phyloP scores from a whole-genome alignment of 2,888 invertebrate species.

The Latrodectus hesperus region DNA sequence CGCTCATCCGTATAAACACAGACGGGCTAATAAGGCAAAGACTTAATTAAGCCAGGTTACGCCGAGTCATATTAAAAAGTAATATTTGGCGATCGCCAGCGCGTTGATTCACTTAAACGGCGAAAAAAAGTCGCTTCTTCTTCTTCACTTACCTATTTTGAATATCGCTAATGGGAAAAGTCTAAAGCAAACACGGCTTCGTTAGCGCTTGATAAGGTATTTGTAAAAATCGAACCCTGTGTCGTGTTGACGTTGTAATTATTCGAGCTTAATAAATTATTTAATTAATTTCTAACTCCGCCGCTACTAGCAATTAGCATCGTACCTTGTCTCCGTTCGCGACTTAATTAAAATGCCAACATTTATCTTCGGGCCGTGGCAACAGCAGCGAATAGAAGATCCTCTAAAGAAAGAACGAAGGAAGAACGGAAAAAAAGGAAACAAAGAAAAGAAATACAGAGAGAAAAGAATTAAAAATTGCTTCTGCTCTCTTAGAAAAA shows the following conservation, averaged over 20 bases:
- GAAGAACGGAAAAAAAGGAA: not conserved
- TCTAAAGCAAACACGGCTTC: constrained; percentile 62
- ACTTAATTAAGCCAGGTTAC: constrained; percentile 67
- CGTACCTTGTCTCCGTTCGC: constrained; percentile 47
- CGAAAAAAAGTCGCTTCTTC: constrained; percentile 18
- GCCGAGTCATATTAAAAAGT: constrained; percentile 68
- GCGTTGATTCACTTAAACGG: constrained; percentile 66
- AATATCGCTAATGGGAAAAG: constrained; percentile 67
- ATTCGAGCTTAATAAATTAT: constrained; percentile 69
- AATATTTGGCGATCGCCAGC: constrained; percentile 67
- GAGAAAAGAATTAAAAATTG: constrained; percentile 21
- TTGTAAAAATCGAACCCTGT: constrained; percentile 66
- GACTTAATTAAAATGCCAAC: constrained; percentile 66
- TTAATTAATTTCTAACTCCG: constrained; percentile 68
- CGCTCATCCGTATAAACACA: constrained; percentile 59
- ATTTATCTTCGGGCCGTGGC: constrained; percentile 57
- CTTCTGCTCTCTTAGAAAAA: not conserved
- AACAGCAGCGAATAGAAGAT: not conserved
- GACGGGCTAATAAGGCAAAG: constrained; percentile 68
- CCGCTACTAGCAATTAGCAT: constrained; percentile 65
- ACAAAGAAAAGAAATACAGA: constrained; percentile 13
- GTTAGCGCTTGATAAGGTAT: constrained; percentile 68
- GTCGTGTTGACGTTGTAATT: constrained; percentile 68
- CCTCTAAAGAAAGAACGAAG: not conserved
- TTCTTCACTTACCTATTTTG: constrained; percentile 56